Percentiles rank a stretch among this genome's conserved stretches.
phyloP scores from a whole-genome alignment of 1,140 invertebrate genomes.

The Oreohelix idahoensis region DNA sequence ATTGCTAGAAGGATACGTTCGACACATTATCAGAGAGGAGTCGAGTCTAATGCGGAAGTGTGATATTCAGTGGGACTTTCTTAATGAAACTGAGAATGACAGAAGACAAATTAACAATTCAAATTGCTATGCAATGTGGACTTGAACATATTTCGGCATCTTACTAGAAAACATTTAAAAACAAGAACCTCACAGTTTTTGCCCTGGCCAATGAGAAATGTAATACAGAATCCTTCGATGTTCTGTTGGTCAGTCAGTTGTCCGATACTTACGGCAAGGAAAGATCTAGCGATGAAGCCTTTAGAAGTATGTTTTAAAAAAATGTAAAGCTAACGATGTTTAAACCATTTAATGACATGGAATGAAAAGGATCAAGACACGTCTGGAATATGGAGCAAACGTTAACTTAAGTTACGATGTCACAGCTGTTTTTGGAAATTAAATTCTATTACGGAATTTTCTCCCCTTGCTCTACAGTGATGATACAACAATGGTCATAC shows the following conservation, averaged over 20 bases:
- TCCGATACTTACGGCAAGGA: not conserved
- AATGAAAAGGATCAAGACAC: not conserved
- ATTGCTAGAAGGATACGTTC: not conserved
- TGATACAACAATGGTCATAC: no score
- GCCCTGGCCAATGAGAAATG: not conserved
- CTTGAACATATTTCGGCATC: no score
- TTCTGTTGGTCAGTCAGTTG: not conserved
- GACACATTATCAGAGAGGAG: no score
- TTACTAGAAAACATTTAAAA: not conserved
- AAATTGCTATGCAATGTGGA: no score
- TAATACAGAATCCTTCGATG: not conserved
- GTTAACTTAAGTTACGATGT: not conserved
- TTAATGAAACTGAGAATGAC: no score
- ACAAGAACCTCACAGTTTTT: not conserved
- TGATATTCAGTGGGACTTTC: no score
- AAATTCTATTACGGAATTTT: no score
- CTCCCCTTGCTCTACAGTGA: no score
- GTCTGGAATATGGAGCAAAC: not conserved
- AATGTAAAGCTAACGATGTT: not conserved
- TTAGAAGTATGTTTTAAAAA: not conserved
- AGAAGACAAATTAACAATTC: no score
- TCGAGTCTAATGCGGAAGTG: no score
- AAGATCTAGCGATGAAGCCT: not conserved
- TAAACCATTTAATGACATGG: not conserved
- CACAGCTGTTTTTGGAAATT: no score